Evolutionary conservation across 2,797 vertebrate species (phyloP), one percentile per base, ranked within the genome.

Genomic region (Diplodus sargus): DNA sequence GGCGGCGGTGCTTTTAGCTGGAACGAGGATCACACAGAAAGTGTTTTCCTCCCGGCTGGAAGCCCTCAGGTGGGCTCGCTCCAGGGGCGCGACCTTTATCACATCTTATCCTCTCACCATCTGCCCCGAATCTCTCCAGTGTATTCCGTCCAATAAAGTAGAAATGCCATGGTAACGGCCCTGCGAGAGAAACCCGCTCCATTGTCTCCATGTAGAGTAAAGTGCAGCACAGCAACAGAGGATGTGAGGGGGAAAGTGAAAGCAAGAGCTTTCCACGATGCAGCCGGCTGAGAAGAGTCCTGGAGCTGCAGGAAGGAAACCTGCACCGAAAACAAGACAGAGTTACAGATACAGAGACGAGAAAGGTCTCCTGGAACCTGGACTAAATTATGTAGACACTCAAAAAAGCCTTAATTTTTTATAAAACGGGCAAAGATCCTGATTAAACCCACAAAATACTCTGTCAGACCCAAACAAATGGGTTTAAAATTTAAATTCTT

Each of bases 81-180:
- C 70, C 58, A 54, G 73, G 81, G 66, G 18, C 58, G 2, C 20
- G 83, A 89, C 90, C 83, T 85, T 85, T 78, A 61, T 66, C 83
- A 48, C 47, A 0, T 69, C 79, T 78, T 53, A 70, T 87, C 74
- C 76, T 82, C 70, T 62, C 64, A 54, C 79, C 86, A 87, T 83
- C 86, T 82, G 79, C 73, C 76, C 76, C 0, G 8, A n/a, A 12
- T 52, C 78, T 79, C 87, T 82, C 76, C 53, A 42, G 75, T 72
- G 83, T 10, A 45, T 70, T 49, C 81, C 14, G 61, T 62, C 72
- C 66, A 78, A 30, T 83, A 76, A 81, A 62, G 67, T 10, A 30
- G 12, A 49, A 42, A 59, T 22, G 22, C 86, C 83, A 83, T 83
- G 85, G 90, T 83, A 88, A 87, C 87, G 5, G 76, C 3, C 43